Evolutionary conservation across 2,113 vertebrate genomes (phyloP), one percentile per base, ranked within the genome.

Genomic region (Agapornis roseicollis): DNA sequence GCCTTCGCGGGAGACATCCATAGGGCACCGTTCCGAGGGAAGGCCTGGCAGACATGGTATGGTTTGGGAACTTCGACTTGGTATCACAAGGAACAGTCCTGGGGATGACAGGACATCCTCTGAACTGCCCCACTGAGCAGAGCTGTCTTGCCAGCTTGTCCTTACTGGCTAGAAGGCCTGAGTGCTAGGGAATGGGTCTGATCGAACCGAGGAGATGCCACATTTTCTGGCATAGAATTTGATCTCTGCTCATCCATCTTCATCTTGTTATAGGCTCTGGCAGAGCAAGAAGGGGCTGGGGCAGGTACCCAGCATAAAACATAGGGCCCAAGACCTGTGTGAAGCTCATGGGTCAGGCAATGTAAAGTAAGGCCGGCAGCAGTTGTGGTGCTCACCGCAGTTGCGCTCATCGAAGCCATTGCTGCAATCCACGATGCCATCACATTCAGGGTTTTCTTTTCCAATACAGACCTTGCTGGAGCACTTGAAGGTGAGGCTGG

Each of bases 371-470:
- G n/a, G 46, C 50, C 69, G 49, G 52, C 19, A 31, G 77, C 80
- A 23, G 41, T 16, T 58, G n/a, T 19, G 18, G 17, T 8, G 96
- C 98, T 93, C 68, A 99, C 98, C 94, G 1, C 99, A 99, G 96
- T 98, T 98, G 52, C 11, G 95, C 94, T 99, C 99, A 1, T 99
- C 99, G 0, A 96, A 96, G 74, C 97, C 96, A 4, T 98, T 98
- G 83, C 96, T 95, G 95, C 99, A 99, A 98, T 99, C 99, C 2
- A 90, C 55, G 46, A 98, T 19, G 25, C 97, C 97, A 22, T 99
- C 99, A 28, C 99, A 99, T 89, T 99, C 98, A 0, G 99, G 98
- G 78, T 99, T 99, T 23, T 98, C 90, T 80, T 99, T 99, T 79
- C 94, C 98, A 61, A 99, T 98, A 55, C 99, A 99, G 68, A 96